Percentiles rank a stretch among this genome's conserved stretches.
These are phyloP conservation scores for Centropus unirufus DNA, from an alignment of 2,113 vertebrate species.

Conservation along the genomic window DNA sequence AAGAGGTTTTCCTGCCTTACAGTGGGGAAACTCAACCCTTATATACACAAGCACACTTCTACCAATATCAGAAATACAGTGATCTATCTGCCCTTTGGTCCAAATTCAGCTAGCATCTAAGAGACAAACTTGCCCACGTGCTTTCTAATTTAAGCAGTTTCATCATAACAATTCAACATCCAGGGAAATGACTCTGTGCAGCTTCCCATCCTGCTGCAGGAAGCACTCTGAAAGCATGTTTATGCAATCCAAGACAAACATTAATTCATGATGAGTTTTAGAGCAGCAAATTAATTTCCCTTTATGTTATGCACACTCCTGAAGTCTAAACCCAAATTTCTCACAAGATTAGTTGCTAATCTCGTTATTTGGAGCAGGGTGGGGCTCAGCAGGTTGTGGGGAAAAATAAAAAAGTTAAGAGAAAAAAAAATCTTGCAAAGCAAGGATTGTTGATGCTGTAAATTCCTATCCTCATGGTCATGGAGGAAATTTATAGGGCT, in stretches of 20 bases:
- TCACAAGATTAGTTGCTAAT: not conserved
- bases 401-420: not conserved
- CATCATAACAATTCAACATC: not conserved
- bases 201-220: not conserved
- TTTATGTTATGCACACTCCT: not conserved
- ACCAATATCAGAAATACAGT: not conserved
- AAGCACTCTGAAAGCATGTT: not conserved
- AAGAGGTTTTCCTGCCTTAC: not conserved
- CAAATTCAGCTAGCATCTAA: not conserved
- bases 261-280: conserved; percentile 16
- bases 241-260: not conserved
- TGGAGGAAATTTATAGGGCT: not conserved
- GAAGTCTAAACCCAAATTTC: not conserved
- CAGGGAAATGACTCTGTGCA: conserved; percentile 49
- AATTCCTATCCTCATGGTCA: not conserved
- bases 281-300: not conserved
- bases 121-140: not conserved
- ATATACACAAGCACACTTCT: not conserved
- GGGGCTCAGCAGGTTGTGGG: not conserved
- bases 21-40: not conserved
- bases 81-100: not conserved
- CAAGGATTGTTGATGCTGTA: not conserved
- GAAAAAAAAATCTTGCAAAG: not conserved
- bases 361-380: not conserved
- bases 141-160: conserved; percentile 17